Percentiles rank a stretch among this genome's conserved stretches.
Conservation (phyloP, 2,888 invertebrate species). For the Trissonchulus latispiculum region DNA sequence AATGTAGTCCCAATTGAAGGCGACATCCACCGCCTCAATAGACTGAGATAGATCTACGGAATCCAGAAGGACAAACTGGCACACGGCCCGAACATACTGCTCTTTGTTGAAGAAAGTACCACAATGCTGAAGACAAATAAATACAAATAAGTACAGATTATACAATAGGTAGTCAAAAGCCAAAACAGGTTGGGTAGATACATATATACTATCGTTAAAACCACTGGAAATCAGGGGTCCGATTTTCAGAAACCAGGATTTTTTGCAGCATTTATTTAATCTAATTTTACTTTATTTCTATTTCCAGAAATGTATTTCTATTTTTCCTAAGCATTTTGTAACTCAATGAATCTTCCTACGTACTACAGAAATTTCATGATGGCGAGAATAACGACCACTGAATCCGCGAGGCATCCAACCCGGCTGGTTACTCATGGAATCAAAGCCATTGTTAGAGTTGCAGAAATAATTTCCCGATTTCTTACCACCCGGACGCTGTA, state of each 20-base stretch:
- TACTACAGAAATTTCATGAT: no score
- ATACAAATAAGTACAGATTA: not conserved
- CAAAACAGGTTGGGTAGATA: not conserved
- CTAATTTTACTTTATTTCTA: no score
- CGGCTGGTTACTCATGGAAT: no score
- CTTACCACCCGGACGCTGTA: not conserved
- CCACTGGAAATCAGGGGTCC: no score
- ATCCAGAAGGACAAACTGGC: conserved; percentile 83
- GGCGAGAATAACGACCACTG: no score
- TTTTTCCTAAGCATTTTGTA: not conserved
- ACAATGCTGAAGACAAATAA: not conserved
- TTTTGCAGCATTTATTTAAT: no score
- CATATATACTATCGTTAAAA: not conserved
- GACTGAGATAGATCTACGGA: conserved; percentile 67
- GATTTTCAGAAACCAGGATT: no score
- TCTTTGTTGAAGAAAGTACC: conserved; percentile 69
- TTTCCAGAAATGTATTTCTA: not conserved
- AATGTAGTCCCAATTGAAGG: conserved; percentile 80
- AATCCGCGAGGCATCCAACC: not conserved
- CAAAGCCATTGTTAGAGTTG: no score
- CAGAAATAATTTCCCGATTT: not conserved
- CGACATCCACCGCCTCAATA: conserved; percentile 68
- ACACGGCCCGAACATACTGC: conserved; percentile 85
- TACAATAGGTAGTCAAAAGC: no score
- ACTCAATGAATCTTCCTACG: not conserved